Evolutionary conservation across 2,113 vertebrate species (phyloP), one percentile per base, ranked within the genome.

Genomic region (Pica pica): DNA sequence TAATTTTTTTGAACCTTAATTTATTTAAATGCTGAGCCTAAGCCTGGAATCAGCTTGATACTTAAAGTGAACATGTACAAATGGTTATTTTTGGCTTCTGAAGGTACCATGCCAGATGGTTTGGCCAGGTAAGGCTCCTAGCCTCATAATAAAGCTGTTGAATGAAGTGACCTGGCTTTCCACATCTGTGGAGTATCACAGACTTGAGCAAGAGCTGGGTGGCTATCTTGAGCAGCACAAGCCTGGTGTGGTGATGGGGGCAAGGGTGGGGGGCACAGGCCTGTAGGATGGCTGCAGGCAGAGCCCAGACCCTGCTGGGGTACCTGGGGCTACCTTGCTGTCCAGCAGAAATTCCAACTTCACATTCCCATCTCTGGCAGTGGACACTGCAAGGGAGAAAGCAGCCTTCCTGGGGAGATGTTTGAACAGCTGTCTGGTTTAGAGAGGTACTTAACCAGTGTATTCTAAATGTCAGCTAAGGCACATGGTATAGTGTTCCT

Each of bases 251-350:
- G 31, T 61, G 46, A 9, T 50, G 41, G 18, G 42, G 13, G 7
- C 13, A 47, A 26, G 7, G 7, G 24, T 46, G 30, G 15, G 18
- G 14, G 16, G 2, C 35, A 27, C 44, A 75, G 67, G 67, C 47
- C 44, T 59, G 19, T 1, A 3, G 31, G 37, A 53, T 67, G 42
- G 65, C 70, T 91, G 50, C 16, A 44, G 56, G n/a, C 6, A 13
- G 47, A 83, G 27, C 31, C 42, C 56, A 52, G 70, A 22, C 26
- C 41, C 50, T 0, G 0, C 13, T 47, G 13, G 50, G 33, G 23
- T 24, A 17, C 35, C 57, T 87, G 26, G 19, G 12, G 46, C 30
- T 42, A 4, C 41, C 50, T 75, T 0, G 0, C 39, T 0, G 2
- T 7, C 3, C 47, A 53, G 61, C 67, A 70, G n/a, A 21, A 39